These are phyloP conservation scores for Chymomyza amoena DNA, from an alignment of 2,888 invertebrate species.

Conservation along the genomic window DNA sequence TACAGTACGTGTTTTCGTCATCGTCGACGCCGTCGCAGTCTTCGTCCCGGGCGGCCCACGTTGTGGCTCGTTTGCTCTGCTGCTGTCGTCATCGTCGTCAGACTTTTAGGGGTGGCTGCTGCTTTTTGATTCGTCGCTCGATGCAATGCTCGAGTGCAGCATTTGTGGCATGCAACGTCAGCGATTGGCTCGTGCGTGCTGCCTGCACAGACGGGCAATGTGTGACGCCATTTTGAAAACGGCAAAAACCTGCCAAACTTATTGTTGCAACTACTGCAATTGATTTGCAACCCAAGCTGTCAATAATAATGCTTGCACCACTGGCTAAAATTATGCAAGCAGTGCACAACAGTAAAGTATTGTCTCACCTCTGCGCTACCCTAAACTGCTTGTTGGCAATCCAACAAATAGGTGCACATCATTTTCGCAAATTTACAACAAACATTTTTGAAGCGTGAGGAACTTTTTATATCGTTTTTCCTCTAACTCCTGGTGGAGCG, in stretches of 20 bases:
- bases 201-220: slow-evolving; percentile 2
- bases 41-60: too few relatives aligned
- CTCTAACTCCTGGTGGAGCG: too few relatives aligned
- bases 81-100: slow-evolving; percentile 3
- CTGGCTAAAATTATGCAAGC: not conserved
- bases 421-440: too few relatives aligned
- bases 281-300: not conserved
- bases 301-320: not conserved
- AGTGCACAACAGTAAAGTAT: not conserved
- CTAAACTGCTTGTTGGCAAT: too few relatives aligned
- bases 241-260: not conserved
- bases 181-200: slow-evolving; percentile 50
- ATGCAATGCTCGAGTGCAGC: slow-evolving; percentile 53
- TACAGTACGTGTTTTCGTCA: not conserved
- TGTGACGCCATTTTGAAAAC: slow-evolving; percentile 2
- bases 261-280: not conserved
- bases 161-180: slow-evolving; percentile 33
- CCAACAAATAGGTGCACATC: too few relatives aligned
- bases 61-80: not conserved
- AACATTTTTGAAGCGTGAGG: too few relatives aligned
- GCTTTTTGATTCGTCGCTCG: slow-evolving; percentile 55
- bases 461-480: too few relatives aligned
- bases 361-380: not conserved
- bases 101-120: slow-evolving; percentile 24
- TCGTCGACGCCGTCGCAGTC: too few relatives aligned